Percentiles rank a stretch among this genome's conserved stretches.
Conservation (phyloP, 2,797 vertebrate genomes). For the Chelidonichthys spinosus region DNA sequence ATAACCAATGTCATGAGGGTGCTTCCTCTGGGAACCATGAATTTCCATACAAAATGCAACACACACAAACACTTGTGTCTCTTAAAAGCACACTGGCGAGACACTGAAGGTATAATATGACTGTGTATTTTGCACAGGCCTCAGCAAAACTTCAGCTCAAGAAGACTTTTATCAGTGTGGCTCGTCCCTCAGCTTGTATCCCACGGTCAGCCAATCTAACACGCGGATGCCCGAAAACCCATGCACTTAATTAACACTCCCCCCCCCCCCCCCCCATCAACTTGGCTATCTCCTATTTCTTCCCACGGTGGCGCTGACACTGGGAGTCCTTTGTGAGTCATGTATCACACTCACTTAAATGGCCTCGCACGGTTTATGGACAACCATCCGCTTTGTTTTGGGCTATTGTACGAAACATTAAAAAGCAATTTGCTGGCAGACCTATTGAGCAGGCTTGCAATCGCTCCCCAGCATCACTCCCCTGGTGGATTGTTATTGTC, state of each 20-base stretch:
- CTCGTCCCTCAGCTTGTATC: slow-evolving; percentile 27
- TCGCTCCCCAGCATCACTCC: slow-evolving; percentile 73
- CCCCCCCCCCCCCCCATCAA: slow-evolving; percentile 82
- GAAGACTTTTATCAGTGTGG: slow-evolving; percentile 25
- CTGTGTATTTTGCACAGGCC: slow-evolving; percentile 18
- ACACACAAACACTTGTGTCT: not conserved
- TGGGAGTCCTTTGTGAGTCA: slow-evolving; percentile 84
- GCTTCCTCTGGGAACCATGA: not conserved
- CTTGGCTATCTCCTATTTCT: slow-evolving; percentile 31
- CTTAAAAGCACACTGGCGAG: slow-evolving; percentile 6
- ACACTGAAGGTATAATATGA: slow-evolving; percentile 27
- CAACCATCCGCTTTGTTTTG: slow-evolving; percentile 90
- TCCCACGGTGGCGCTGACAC: slow-evolving; percentile 76
- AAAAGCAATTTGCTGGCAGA: slow-evolving; percentile 88
- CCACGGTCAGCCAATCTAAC: slow-evolving; percentile 26
- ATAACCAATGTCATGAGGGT: not conserved
- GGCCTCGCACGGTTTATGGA: slow-evolving; percentile 88
- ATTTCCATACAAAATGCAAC: not conserved
- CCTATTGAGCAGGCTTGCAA: slow-evolving; percentile 75
- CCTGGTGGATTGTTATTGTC: slow-evolving; percentile 81
- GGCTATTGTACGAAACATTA: slow-evolving; percentile 86
- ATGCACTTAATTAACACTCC: slow-evolving; percentile 80
- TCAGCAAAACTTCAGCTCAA: slow-evolving; percentile 19
- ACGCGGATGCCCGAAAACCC: slow-evolving; percentile 65
- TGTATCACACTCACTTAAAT: slow-evolving; percentile 93